A percentile compares a stretch with the other conserved stretches of the same genome.
These are phyloP conservation scores for Flexamia atlantica DNA, from an alignment of 2,888 invertebrate species.

Conservation along the genomic window DNA sequence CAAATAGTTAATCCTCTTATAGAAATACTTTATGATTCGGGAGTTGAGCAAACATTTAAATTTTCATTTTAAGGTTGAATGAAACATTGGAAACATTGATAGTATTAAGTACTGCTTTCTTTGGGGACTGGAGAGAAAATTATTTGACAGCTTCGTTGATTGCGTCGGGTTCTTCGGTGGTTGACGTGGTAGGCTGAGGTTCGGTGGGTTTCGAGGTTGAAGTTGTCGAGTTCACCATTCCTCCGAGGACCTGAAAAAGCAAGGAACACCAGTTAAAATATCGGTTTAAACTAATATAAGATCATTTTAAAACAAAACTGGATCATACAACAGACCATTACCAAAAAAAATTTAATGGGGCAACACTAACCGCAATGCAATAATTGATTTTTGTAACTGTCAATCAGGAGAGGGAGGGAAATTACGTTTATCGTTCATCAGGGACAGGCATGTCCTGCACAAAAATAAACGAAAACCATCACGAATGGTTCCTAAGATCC, in stretches of 20 bases:
- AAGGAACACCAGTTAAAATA: background rate
- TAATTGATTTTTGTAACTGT: too few species aligned
- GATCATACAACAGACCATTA: too few species aligned
- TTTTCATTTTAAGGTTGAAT: background rate
- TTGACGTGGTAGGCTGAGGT: background rate
- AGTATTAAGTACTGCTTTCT: background rate
- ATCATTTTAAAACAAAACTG: too few species aligned
- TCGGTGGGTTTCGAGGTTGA: slow-evolving; percentile 28
- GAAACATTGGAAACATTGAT: background rate
- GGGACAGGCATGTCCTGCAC: too few species aligned
- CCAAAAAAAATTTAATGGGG: too few species aligned
- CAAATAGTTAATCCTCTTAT: background rate
- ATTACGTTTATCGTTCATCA: too few species aligned
- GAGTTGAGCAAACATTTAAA: background rate
- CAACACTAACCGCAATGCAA: too few species aligned
- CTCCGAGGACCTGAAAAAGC: slow-evolving; percentile 30
- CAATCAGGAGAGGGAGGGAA: too few species aligned
- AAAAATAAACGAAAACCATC: too few species aligned
- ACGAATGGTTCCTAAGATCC: too few species aligned
- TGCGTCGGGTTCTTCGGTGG: slow-evolving; percentile 17
- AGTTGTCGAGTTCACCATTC: slow-evolving; percentile 40
- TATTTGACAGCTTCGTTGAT: slow-evolving; percentile 36
- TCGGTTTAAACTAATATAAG: too few species aligned
- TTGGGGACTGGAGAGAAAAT: background rate
- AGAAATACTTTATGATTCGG: background rate